Conservation (phyloP, 1,140 invertebrate genomes). For the Drepana arcuata region DNA sequence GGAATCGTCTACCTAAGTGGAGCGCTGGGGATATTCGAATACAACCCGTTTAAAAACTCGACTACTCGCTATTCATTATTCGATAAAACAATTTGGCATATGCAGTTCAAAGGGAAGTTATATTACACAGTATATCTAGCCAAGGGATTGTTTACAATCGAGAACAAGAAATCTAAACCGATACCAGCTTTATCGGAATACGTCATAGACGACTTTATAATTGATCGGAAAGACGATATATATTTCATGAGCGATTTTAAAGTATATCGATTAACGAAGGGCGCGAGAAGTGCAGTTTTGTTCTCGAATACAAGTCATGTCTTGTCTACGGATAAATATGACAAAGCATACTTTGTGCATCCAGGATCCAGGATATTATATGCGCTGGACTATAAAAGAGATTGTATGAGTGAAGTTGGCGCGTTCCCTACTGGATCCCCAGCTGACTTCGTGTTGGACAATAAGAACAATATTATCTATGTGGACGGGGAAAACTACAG, state of each 20-base stretch:
- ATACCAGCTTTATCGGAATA: slow-evolving; percentile 26
- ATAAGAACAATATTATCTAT: slow-evolving; percentile 42
- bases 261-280: slow-evolving; percentile 32
- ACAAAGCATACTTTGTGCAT: slow-evolving; percentile 38
- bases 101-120: slow-evolving; percentile 36
- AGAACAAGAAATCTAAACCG: slow-evolving; percentile 27
- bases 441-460: slow-evolving; percentile 39
- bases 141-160: slow-evolving; percentile 30
- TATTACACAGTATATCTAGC: slow-evolving; percentile 36
- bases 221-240: slow-evolving; percentile 37
- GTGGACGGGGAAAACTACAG: slow-evolving; percentile 30
- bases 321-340: slow-evolving; percentile 34
- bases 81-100: slow-evolving; percentile 44
- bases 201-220: slow-evolving; percentile 43
- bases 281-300: slow-evolving; percentile 22
- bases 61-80: slow-evolving; percentile 21
- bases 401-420: slow-evolving; percentile 26
- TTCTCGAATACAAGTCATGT: slow-evolving; percentile 38
- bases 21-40: slow-evolving; percentile 32
- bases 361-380: slow-evolving; percentile 33
- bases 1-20: slow-evolving; percentile 36
- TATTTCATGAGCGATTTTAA: slow-evolving; percentile 38
- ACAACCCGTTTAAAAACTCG: slow-evolving; percentile 23
- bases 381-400: slow-evolving; percentile 28
- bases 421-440: slow-evolving; percentile 30